phyloP scores from a whole-genome alignment of 2,797 vertebrate genomes.

The Psittacula derbiana region DNA sequence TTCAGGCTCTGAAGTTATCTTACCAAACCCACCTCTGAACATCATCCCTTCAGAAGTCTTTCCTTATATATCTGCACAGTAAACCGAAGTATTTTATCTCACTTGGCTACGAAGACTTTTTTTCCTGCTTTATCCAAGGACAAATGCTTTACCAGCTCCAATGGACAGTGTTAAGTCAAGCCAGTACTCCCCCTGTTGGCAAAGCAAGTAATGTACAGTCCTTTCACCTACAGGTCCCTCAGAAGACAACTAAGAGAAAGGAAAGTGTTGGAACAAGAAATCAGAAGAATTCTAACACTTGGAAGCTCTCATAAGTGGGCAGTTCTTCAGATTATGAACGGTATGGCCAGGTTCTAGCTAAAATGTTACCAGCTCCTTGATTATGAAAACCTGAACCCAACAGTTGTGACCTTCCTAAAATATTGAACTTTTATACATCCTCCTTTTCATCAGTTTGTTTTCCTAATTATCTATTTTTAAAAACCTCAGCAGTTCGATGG shows the following conservation, averaged over 20 bases:
- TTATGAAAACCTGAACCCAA: neutral
- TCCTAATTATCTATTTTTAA: neutral
- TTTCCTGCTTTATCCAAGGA: neutral
- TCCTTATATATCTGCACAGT: neutral
- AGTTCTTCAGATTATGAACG: neutral
- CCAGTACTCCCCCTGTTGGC: conserved; percentile 39
- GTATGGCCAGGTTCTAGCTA: neutral
- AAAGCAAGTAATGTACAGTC: neutral
- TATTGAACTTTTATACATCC: neutral
- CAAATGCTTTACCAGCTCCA: neutral
- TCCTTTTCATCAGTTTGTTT: neutral
- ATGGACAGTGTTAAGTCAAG: neutral
- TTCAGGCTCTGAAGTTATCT: neutral
- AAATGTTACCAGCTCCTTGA: neutral
- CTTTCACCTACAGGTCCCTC: neutral
- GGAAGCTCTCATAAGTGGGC: neutral
- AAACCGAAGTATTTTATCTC: neutral
- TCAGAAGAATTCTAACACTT: neutral
- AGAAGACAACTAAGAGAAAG: neutral
- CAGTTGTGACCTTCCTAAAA: neutral
- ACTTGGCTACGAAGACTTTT: neutral
- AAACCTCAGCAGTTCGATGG: neutral
- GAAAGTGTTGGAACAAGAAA: neutral
- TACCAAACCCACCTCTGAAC: neutral
- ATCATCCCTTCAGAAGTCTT: neutral